Conservation (phyloP, 2,113 vertebrate genomes). For the Coracopsis vasa region DNA sequence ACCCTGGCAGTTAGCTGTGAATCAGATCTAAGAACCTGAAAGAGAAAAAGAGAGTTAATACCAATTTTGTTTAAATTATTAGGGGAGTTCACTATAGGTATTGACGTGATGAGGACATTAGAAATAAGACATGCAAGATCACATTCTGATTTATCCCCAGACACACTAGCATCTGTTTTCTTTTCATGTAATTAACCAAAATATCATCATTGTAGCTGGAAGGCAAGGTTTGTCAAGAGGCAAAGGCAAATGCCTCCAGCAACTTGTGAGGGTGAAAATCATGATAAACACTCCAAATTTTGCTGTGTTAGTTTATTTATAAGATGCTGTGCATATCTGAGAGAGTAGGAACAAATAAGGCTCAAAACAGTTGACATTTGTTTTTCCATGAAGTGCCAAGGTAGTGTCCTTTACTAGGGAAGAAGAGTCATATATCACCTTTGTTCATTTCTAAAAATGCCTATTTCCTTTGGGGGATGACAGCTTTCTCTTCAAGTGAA, state of each 20-base stretch:
- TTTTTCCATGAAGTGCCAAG: not conserved
- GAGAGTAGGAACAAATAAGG: not conserved
- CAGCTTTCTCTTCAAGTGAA: not conserved
- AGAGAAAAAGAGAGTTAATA: not conserved
- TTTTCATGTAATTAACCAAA: not conserved
- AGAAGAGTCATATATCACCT: not conserved
- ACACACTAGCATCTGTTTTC: not conserved
- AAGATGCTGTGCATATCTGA: not conserved
- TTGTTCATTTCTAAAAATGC: not conserved
- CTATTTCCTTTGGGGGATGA: not conserved
- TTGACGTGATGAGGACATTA: not conserved
- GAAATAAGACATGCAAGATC: not conserved
- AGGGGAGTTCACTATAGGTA: not conserved
- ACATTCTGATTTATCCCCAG: not conserved
- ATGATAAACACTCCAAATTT: not conserved
- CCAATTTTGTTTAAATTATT: not conserved
- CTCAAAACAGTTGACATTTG: not conserved
- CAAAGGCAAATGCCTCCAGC: not conserved
- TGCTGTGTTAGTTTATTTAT: not conserved
- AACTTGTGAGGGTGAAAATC: not conserved
- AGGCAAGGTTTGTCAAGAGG: not conserved
- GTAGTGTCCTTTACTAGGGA: not conserved
- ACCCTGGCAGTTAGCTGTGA: not conserved
- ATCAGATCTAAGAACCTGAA: not conserved
- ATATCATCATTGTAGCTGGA: not conserved